Evolutionary conservation across 2,797 vertebrate genomes (phyloP).

Genomic region (Sternotherus odoratus): DNA sequence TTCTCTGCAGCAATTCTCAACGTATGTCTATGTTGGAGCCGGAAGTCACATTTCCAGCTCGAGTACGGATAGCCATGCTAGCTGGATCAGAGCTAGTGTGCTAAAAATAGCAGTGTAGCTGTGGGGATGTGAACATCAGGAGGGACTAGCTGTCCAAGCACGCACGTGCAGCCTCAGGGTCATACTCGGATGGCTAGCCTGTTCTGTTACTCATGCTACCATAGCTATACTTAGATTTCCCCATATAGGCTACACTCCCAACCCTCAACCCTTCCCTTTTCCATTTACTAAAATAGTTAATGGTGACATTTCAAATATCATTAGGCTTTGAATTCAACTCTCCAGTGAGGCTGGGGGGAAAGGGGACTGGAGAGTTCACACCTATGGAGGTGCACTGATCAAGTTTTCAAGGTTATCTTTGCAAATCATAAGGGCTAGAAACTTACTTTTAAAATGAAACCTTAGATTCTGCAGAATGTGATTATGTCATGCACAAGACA

Average conservation of each 20-base stretch:
- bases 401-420: conserved; percentile 15
- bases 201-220: background rate
- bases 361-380: accelerated
- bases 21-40: background rate
- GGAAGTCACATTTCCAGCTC: background rate
- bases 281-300: conserved; percentile 6
- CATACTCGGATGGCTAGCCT: background rate
- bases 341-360: background rate
- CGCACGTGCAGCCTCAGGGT: background rate
- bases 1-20: background rate
- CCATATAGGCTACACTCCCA: background rate
- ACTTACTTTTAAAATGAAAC: background rate
- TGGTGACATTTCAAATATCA: background rate
- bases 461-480: background rate
- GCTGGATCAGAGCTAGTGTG: background rate
- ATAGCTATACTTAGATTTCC: background rate
- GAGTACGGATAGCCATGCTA: background rate
- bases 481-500: background rate
- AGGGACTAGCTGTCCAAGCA: background rate
- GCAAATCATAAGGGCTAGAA: background rate
- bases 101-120: background rate
- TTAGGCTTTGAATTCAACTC: background rate
- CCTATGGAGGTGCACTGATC: background rate
- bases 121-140: background rate
- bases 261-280: background rate